Percentiles rank a stretch among this genome's conserved stretches.
phyloP scores from a whole-genome alignment of 2,797 vertebrate genomes.

The Carapus acus region DNA sequence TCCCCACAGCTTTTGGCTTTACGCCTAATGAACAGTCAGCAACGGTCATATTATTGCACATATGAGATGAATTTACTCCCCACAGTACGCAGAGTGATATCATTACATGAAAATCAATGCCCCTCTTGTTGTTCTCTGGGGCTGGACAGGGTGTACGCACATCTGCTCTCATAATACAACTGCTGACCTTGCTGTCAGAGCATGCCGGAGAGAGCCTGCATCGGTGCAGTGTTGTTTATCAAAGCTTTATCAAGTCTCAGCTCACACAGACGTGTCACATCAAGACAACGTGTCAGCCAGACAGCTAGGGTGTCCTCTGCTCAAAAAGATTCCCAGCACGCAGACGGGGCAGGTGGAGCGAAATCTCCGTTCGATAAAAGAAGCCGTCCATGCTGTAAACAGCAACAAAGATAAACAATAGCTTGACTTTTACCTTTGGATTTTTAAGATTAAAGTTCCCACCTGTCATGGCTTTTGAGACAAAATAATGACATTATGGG shows the following conservation, averaged over 20 bases:
- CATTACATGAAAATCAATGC: constrained; percentile 75
- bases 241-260: constrained; percentile 61
- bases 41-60: constrained; percentile 64
- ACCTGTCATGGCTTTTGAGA: not conserved
- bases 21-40: constrained; percentile 65
- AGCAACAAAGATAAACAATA: constrained; percentile 9
- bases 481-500: not conserved
- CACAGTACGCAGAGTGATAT: constrained; percentile 64
- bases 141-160: constrained; percentile 61
- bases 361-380: constrained; percentile 41
- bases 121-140: constrained; percentile 66
- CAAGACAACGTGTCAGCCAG: constrained; percentile 47
- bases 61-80: constrained; percentile 71
- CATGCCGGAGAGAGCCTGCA: constrained; percentile 49
- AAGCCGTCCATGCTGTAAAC: constrained; percentile 17
- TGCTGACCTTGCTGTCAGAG: constrained; percentile 74
- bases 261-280: constrained; percentile 55
- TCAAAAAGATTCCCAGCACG: constrained; percentile 13
- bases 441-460: not conserved
- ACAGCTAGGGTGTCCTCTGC: constrained; percentile 23
- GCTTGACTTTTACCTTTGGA: constrained; percentile 2
- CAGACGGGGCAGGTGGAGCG: constrained; percentile 24
- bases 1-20: constrained; percentile 43
- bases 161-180: constrained; percentile 74
- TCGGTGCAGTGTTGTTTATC: constrained; percentile 66